Percentiles rank a stretch among this genome's conserved stretches.
These are phyloP conservation scores for Clitarchus hookeri DNA, from an alignment of 2,888 invertebrate genomes.

Conservation along the genomic window DNA sequence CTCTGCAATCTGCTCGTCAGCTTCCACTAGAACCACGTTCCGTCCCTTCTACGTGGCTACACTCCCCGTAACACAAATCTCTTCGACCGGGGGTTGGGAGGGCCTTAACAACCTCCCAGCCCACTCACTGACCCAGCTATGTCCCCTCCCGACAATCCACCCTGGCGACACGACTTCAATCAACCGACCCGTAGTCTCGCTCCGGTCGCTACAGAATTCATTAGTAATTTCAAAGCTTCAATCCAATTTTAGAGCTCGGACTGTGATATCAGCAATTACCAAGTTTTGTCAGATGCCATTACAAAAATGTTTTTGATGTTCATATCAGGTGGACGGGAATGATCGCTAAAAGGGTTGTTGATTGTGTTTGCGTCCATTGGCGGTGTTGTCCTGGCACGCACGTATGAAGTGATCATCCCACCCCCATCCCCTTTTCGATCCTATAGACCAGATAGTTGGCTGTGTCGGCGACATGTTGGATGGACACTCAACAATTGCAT, in stretches of 20 bases:
- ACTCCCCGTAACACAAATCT: too few relatives aligned
- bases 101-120: too few relatives aligned
- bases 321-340: constrained; percentile 14
- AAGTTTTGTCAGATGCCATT: neutral
- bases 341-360: neutral
- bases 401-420: neutral
- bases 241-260: neutral
- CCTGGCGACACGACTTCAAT: neutral
- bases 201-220: neutral
- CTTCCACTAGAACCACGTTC: too few relatives aligned
- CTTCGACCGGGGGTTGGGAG: too few relatives aligned
- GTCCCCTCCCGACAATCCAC: neutral
- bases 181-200: neutral
- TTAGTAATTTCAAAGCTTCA: neutral
- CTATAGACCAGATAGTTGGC: neutral
- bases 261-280: neutral
- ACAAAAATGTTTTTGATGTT: neutral
- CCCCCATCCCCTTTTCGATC: neutral
- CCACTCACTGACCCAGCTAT: neutral
- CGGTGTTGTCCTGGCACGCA: too few relatives aligned
- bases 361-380: neutral
- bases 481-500: neutral
- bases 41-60: too few relatives aligned
- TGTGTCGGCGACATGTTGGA: neutral
- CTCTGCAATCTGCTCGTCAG: too few relatives aligned